Base-by-base conservation (phyloP, 2,113 vertebrate species). In the Montifringilla adamsi region DNA sequence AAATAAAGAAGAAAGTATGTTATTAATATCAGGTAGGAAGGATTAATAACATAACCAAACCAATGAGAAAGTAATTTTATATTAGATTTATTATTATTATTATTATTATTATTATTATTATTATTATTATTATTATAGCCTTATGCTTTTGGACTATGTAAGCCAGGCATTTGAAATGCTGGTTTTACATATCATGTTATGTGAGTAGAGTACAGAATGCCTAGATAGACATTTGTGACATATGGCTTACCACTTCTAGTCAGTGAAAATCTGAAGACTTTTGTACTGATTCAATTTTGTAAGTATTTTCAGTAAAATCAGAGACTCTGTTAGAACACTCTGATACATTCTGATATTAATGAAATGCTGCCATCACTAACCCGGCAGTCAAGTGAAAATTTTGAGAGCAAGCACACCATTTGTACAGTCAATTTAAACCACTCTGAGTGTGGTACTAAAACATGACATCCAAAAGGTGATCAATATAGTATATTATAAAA, bases 261-360 rank as follows among this genome's bases (percentile, higher is more conserved):
- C 55, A 69, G 37, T 44, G 63, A 78, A 70, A 91, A 88, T 66
- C 28, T 22, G 26, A 84, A 91, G 35, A 63, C 8, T 24, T 85
- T 95, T 70, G 30, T 41, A 67, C 35, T 39, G 43, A 76, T 69
- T 74, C 30, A 19, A 37, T 83, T 82, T 41, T 8, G 0, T 28
- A 70, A 78, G 27, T 55, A 89, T 83, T 92, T 92, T 94, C 41
- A 58, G 60, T 49, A 93, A 89, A 97, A 94, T 81, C 62, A 83
- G 46, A 90, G 39, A 21, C 59, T 64, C 26, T 84, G 31, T 35
- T 84, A 75, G 47, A 93, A 80, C 23, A 68, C 55, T 30, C 19
- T 63, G 28, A 76, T 66, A 63, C 17, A 28, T 56, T 88, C 31
- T 80, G 52, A 62, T 67, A 69, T 8, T 1, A 86, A 27, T 59